Evolutionary conservation across 2,113 vertebrate species (phyloP).

Genomic region (Hippocampus zosterae): DNA sequence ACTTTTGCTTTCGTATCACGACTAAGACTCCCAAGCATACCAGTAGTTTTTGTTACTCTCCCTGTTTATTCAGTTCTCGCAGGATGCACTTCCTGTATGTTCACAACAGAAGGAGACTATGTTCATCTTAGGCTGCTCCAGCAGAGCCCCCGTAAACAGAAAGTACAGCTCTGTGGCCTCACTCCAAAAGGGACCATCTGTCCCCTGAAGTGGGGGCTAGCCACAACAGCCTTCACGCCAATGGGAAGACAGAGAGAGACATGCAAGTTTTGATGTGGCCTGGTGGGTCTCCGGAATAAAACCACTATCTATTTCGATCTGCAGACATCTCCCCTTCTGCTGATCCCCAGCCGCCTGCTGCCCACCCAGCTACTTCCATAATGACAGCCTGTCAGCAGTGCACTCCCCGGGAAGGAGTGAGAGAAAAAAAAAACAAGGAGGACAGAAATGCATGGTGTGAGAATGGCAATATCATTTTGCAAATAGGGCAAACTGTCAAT

Average conservation of each 20-base stretch:
- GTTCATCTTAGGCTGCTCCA: conserved; percentile 62
- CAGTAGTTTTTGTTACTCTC: conserved; percentile 36
- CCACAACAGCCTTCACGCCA: conserved; percentile 28
- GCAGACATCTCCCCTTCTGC: conserved; percentile 24
- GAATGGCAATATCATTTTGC: conserved; percentile 31
- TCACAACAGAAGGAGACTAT: conserved; percentile 60
- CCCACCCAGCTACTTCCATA: conserved; percentile 32
- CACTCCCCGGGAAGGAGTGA: conserved; percentile 2
- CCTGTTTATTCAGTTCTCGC: conserved; percentile 17
- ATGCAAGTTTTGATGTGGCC: conserved; percentile 54
- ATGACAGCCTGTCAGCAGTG: conserved; percentile 42
- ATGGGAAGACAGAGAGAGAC: conserved; percentile 32
- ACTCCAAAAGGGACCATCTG: conserved; percentile 72
- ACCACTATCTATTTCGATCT: conserved; percentile 61
- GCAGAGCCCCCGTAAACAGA: conserved; percentile 45
- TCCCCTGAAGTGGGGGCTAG: conserved; percentile 47
- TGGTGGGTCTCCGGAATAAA: conserved; percentile 60
- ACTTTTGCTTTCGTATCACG: conserved; percentile 8
- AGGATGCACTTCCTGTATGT: conserved; percentile 35
- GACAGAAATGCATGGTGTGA: conserved; percentile 15
- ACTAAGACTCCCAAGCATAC: conserved; percentile 6
- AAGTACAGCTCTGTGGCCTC: conserved; percentile 54
- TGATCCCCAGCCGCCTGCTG: conserved; percentile 38
- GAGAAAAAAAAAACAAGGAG: conserved; percentile 5
- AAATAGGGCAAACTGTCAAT: conserved; percentile 33